phyloP scores from a whole-genome alignment of 1,140 invertebrate genomes.

The Heliconius hermathena region DNA sequence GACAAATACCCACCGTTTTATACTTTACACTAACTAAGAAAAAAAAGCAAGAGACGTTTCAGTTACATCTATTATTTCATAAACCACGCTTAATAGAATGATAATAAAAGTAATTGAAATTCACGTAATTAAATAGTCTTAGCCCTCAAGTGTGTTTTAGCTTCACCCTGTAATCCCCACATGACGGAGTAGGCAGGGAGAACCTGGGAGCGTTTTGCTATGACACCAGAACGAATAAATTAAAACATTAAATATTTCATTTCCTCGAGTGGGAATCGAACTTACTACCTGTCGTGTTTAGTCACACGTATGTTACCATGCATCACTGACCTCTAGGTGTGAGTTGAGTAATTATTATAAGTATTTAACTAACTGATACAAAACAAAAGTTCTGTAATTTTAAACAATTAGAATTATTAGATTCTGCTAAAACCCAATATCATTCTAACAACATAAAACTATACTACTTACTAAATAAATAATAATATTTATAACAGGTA shows the following conservation, averaged over 20 bases:
- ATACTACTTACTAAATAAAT: no score
- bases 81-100: not conserved
- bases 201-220: no score
- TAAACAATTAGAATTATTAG: not conserved
- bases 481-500: not conserved
- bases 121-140: not conserved
- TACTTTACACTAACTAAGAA: not conserved
- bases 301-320: no score
- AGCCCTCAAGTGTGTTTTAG: no score
- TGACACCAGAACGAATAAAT: no score
- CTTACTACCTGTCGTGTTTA: no score
- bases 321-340: not conserved
- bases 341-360: not conserved
- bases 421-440: not conserved
- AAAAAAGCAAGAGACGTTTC: no score
- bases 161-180: no score
- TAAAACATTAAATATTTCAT: no score
- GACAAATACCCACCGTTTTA: not conserved
- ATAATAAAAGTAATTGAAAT: not conserved
- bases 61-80: no score
- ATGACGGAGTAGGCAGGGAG: no score
- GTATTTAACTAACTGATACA: not conserved
- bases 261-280: no score
- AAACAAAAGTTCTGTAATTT: not conserved
- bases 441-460: not conserved